Evolutionary conservation across 2,888 invertebrate genomes (phyloP), one percentile per base, ranked within the genome.

Genomic region (Tortrix viridana): DNA sequence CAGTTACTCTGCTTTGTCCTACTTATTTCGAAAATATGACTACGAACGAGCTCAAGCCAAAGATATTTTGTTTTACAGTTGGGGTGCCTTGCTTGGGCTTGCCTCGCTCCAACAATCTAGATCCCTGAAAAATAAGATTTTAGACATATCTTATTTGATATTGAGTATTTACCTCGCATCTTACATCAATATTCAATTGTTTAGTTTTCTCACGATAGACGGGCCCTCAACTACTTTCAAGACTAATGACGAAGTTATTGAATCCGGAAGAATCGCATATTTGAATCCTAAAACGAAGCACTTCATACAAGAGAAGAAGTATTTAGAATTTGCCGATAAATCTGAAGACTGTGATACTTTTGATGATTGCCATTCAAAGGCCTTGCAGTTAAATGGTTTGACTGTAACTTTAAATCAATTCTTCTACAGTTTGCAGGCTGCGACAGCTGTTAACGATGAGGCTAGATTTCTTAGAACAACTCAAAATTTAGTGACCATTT

Each of bases 141-240:
- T 89, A 4, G 86, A 87, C 44, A n/a, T 81, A 5, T 70, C 74
- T 4, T 88, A 83, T 66, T 71, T 86, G 18, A 59, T 83, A 1
- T 70, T 90, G 72, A 80, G 84, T 50, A 66, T 89, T 12, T 82
- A 86, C 67, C 65, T 84, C 18, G 77, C 84, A 1, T 79, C 78
- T 2, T 91, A 85, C 44, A 71, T 88, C 2, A 80, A 79, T 64
- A 77, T 84, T 9, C 82, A 88, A 41, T 69, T 89, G 32, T 89
- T 81, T 72, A 81, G 84, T 0, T 89, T 84, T 59, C 74, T 88
- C 1, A 89, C 90, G 0, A 82, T 91, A 14, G 71, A 71, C 18
- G 68, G 71, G 0, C 85, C 89, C 19, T 86, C 89, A 3, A 68
- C 76, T 4, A 68, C 73, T 7, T 77, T 80, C 2, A 78, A 73